A percentile compares a stretch with the other conserved stretches of the same genome.
Evolutionary conservation across 2,888 invertebrate species (phyloP).

Genomic region (Hypena proboscidalis): DNA sequence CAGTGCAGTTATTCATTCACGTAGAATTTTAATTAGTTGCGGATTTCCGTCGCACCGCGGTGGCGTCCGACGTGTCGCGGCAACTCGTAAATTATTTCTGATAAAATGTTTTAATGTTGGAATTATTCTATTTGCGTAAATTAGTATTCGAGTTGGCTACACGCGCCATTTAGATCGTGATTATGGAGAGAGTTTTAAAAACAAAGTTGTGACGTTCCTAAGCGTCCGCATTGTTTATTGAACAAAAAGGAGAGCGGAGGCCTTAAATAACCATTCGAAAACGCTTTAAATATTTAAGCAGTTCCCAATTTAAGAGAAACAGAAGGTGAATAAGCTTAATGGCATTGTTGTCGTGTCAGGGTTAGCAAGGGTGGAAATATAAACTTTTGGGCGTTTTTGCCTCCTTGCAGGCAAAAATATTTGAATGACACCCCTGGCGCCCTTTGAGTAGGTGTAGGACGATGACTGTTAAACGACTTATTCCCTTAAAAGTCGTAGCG

Average conservation of each 20-base stretch:
- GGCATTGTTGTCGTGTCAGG: constrained; percentile 36
- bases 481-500: constrained; percentile 50
- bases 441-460: constrained; percentile 51
- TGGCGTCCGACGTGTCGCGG: constrained; percentile 44
- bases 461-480: constrained; percentile 45
- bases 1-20: constrained; percentile 75
- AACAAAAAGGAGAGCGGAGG: constrained; percentile 10
- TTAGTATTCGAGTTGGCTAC: constrained; percentile 34
- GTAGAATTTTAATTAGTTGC: constrained; percentile 81
- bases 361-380: constrained; percentile 38
- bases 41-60: constrained; percentile 66
- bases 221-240: constrained; percentile 22
- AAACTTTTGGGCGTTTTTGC: constrained; percentile 48
- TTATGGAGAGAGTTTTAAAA: constrained; percentile 23
- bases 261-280: constrained; percentile 18
- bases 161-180: constrained; percentile 21
- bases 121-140: constrained; percentile 45
- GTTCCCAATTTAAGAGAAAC: constrained; percentile 35
- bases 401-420: constrained; percentile 53
- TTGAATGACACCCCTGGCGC: constrained; percentile 51
- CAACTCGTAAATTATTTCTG: constrained; percentile 51
- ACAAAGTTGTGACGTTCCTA: constrained; percentile 8
- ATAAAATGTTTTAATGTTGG: constrained; percentile 47
- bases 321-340: constrained; percentile 44
- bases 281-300: constrained; percentile 36